Percentiles rank a stretch among this genome's conserved stretches.
Evolutionary conservation across 2,888 invertebrate species (phyloP).

Genomic region (Bombylius discolor): DNA sequence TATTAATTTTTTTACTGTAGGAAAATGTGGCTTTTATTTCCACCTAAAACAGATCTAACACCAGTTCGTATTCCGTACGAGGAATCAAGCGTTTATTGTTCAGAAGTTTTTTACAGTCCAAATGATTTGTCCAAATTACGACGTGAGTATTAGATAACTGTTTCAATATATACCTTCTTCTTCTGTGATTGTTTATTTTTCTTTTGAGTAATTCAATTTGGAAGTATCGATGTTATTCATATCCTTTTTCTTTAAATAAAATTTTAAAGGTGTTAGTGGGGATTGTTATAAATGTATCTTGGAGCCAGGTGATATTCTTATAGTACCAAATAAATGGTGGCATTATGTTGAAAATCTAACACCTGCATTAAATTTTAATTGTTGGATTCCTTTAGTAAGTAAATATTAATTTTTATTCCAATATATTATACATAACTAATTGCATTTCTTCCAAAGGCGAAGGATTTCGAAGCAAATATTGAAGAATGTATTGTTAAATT

Average conservation of each 20-base stretch:
- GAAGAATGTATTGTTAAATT: neutral
- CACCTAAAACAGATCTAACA: slow-evolving; percentile 60
- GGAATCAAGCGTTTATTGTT: slow-evolving; percentile 87
- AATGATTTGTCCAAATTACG: slow-evolving; percentile 38
- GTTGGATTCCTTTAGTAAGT: slow-evolving; percentile 59
- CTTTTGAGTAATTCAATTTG: too few relatives aligned
- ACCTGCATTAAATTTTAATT: slow-evolving; percentile 49
- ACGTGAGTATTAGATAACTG: slow-evolving; percentile 25
- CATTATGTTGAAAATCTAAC: slow-evolving; percentile 87
- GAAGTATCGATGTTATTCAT: too few relatives aligned
- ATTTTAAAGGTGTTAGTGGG: neutral
- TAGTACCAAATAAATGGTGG: slow-evolving; percentile 93
- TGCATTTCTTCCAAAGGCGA: neutral
- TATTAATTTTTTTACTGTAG: slow-evolving; percentile 37
- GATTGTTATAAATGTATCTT: slow-evolving; percentile 49
- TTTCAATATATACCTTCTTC: too few relatives aligned
- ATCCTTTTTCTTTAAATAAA: too few relatives aligned
- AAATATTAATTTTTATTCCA: neutral
- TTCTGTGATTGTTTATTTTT: too few relatives aligned
- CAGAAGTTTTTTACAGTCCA: slow-evolving; percentile 66
- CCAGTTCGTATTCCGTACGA: slow-evolving; percentile 87
- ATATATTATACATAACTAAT: neutral
- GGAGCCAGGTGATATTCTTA: slow-evolving; percentile 72
- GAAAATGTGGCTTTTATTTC: slow-evolving; percentile 86
- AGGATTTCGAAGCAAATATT: neutral